Percentiles rank a stretch among this genome's conserved stretches.
Conservation (phyloP, 1,140 invertebrate genomes). For the Trachelipus rathkii region DNA sequence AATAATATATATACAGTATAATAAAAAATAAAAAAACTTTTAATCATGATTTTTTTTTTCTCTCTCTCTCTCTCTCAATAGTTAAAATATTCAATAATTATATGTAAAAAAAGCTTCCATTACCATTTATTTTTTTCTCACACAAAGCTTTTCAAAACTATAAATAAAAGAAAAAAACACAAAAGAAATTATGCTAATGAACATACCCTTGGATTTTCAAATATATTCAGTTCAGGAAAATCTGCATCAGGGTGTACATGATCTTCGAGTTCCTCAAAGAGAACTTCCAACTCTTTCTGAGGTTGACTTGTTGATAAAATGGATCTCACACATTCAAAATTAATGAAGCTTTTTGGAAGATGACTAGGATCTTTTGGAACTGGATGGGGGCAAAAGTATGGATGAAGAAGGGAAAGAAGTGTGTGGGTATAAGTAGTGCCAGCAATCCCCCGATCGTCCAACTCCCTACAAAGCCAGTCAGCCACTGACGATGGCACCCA, state of each 20-base stretch:
- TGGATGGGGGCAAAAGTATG: conserved; percentile 43
- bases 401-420: conserved; percentile 45
- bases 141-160: no score
- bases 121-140: no score
- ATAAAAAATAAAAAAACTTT: no score
- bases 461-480: conserved; percentile 44
- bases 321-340: neutral
- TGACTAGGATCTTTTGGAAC: conserved; percentile 2
- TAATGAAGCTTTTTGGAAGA: neutral
- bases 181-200: no score
- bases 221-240: neutral
- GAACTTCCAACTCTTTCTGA: conserved; percentile 5
- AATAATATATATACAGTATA: no score
- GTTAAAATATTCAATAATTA: no score
- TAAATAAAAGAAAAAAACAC: no score
- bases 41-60: no score
- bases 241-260: neutral
- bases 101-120: no score
- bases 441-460: conserved; percentile 43
- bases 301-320: neutral
- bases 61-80: no score
- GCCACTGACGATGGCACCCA: conserved; percentile 44
- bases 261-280: conserved; percentile 1
- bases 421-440: conserved; percentile 40
- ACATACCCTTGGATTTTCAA: neutral